Evolutionary conservation across 2,888 invertebrate species (phyloP), one percentile per base, ranked within the genome.

Genomic region (Callimorpha dominula): DNA sequence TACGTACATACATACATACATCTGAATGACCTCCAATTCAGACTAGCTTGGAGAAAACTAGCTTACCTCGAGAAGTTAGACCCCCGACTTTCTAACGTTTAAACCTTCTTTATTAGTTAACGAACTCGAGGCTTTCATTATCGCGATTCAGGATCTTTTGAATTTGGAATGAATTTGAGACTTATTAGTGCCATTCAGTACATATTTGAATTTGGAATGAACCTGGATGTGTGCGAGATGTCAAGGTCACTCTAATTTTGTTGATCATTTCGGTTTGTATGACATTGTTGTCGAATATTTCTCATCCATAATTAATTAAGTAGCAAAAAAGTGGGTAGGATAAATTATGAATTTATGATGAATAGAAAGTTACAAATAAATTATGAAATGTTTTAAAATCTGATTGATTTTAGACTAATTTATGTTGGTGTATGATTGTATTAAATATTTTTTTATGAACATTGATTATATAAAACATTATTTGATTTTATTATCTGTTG

Each of bases 21-120:
- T 65, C 65, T 65, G 46, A 65, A n/a, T 46, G 65, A 9, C 14
- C 65, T 31, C 46, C 65, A 65, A 62, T 11, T 65, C 20, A n/a
- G 49, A 49, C 46, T n/a, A 65, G 65, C 65, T 65, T 43, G n/a
- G 65, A 20, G 46, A 46, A 11, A 31, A 65, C 65, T 42, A 49
- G 43, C 9, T 65, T n/a, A 17, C 60, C 60, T 62, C 60, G 60
- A 62, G 31, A 31, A n/a, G 31, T n/a, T 7, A n/a, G 60, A 62
- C 60, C 60, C 60, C 60, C 60, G 60, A 62, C 60, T n/a, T 62
- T 46, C 8, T 46, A 31, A 9, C 4, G 9, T 46, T 8, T 46
- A 9, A 46, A 46, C 43, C 43, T 46, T 46, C 4, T 46, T 46
- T 46, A 46, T 46, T 46, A 46, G 9, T 46, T 46, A 46, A 1